Percentiles rank a stretch among this genome's conserved stretches.
Conservation (phyloP, 2,797 vertebrate species). For the Trichosurus vulpecula region DNA sequence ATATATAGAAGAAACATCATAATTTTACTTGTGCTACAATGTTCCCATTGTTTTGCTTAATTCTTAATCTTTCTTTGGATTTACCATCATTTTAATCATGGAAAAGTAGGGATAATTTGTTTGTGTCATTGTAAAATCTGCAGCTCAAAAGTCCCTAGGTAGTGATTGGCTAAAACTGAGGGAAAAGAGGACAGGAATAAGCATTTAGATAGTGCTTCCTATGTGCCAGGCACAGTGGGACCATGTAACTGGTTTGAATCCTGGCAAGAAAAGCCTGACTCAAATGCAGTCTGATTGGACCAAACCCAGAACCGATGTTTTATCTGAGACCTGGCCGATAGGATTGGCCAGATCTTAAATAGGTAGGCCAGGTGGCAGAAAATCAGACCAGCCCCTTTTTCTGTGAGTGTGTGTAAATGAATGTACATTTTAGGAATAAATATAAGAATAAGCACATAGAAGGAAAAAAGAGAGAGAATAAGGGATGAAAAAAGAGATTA, state of each 20-base stretch:
- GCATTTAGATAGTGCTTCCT: not conserved
- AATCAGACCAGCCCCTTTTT: not conserved
- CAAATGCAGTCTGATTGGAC: not conserved
- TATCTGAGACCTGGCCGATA: not conserved
- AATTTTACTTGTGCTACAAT: not conserved
- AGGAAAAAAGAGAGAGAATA: not conserved
- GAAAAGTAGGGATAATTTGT: not conserved
- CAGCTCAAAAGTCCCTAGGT: not conserved
- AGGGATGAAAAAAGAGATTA: not conserved
- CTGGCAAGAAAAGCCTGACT: not conserved
- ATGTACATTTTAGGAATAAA: not conserved
- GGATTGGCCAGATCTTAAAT: not conserved
- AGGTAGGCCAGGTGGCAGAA: not conserved
- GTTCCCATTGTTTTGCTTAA: not conserved
- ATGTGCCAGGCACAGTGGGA: not conserved
- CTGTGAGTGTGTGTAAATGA: not conserved
- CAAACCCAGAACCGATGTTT: not conserved
- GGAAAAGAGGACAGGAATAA: not conserved
- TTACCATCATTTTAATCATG: not conserved
- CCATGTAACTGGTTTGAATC: not conserved
- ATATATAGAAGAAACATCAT: not conserved
- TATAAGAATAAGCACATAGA: not conserved
- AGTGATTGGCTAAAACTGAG: not conserved
- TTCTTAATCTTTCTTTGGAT: not conserved
- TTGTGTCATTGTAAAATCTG: not conserved